phyloP scores from a whole-genome alignment of 2,888 invertebrate species.

The Hybos culiciformis region DNA sequence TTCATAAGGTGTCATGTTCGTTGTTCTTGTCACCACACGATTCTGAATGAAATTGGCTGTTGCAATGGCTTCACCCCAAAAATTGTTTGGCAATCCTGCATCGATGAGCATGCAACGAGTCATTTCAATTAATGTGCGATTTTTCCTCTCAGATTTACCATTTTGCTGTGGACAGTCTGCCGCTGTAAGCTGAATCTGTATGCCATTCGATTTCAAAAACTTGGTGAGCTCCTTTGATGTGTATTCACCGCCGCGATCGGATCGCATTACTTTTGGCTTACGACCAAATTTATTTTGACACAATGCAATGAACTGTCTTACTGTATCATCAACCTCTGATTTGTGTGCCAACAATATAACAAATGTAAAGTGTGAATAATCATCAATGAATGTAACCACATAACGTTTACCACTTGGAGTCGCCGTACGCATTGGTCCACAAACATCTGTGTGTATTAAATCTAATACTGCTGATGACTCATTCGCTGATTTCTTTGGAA shows the following conservation, averaged over 20 bases:
- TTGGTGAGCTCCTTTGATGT: neutral
- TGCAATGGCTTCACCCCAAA: slow-evolving; percentile 3
- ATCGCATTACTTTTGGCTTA: slow-evolving; percentile 1
- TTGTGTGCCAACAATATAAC: neutral
- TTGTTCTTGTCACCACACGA: too few species aligned
- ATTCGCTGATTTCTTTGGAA: too few species aligned
- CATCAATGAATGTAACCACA: neutral
- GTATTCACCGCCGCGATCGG: slow-evolving; percentile 5
- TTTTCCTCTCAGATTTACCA: slow-evolving; percentile 17
- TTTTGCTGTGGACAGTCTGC: slow-evolving; percentile 18
- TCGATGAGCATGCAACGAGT: slow-evolving; percentile 16
- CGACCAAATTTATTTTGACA: neutral
- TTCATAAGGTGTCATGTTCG: too few species aligned
- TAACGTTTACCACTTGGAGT: neutral
- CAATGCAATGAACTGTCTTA: too few species aligned
- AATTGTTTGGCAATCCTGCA: neutral
- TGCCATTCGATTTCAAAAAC: neutral
- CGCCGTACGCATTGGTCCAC: too few species aligned
- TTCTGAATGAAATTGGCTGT: neutral
- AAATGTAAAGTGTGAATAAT: neutral
- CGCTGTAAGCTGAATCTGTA: neutral
- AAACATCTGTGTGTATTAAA: too few species aligned
- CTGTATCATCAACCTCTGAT: neutral
- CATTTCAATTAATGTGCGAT: slow-evolving; percentile 16
- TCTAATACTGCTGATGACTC: too few species aligned